These are phyloP conservation scores for Episyrphus balteatus DNA, from an alignment of 1,140 invertebrate genomes.

Conservation along the genomic window DNA sequence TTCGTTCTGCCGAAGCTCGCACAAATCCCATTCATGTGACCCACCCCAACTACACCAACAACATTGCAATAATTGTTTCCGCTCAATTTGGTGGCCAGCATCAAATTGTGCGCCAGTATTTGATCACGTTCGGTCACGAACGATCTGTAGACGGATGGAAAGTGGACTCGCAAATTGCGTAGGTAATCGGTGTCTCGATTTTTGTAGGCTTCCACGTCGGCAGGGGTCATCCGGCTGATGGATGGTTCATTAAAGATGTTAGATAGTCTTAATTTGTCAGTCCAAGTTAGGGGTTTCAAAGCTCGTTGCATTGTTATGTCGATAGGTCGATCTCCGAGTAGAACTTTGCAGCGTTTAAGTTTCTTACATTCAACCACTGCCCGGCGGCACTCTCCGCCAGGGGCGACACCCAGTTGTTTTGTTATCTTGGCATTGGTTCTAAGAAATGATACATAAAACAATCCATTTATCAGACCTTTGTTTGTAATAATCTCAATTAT, in stretches of 20 bases:
- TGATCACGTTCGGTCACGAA: slow-evolving; percentile 86
- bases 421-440: slow-evolving; percentile 83
- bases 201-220: slow-evolving; percentile 88
- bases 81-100: slow-evolving; percentile 46
- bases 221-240: slow-evolving; percentile 68
- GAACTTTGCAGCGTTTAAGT: slow-evolving; percentile 65
- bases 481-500: slow-evolving; percentile 41
- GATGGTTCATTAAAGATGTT: slow-evolving; percentile 43
- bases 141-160: slow-evolving; percentile 73
- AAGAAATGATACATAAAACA: slow-evolving; percentile 76
- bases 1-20: slow-evolving; percentile 49
- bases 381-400: slow-evolving; percentile 84
- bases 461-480: slow-evolving; percentile 65
- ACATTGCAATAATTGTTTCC: slow-evolving; percentile 39
- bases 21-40: slow-evolving; percentile 72
- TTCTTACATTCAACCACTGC: slow-evolving; percentile 72
- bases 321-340: slow-evolving; percentile 81
- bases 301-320: slow-evolving; percentile 75
- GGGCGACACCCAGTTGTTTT: slow-evolving; percentile 81
- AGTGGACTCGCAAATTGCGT: slow-evolving; percentile 64
- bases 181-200: slow-evolving; percentile 77
- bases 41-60: slow-evolving; percentile 88
- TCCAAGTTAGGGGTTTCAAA: slow-evolving; percentile 58
- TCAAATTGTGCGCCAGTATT: slow-evolving; percentile 72
- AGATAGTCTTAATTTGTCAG: slow-evolving; percentile 68